phyloP scores from a whole-genome alignment of 2,797 vertebrate genomes.

The Myotis pilosus region DNA sequence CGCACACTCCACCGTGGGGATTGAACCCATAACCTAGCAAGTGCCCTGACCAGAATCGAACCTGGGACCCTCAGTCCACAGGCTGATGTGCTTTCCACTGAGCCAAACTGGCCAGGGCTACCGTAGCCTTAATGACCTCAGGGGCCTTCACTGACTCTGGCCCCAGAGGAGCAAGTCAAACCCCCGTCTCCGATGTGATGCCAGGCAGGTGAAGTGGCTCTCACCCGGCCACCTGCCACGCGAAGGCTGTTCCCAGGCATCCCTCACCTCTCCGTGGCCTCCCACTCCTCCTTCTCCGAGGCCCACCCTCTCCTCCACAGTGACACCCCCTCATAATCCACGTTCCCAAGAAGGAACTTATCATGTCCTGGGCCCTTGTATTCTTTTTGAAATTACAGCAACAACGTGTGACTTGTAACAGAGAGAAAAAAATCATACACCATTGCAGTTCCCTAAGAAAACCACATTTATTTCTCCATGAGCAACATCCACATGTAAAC shows the following conservation, averaged over 20 bases:
- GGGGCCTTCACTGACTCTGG: no score
- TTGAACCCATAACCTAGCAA: no score
- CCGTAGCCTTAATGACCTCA: no score
- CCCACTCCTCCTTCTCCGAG: neutral
- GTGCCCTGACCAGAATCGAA: no score
- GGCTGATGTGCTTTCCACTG: no score
- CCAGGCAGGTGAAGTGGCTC: neutral
- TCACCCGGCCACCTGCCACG: neutral
- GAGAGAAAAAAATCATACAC: neutral
- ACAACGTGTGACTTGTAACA: neutral
- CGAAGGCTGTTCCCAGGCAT: neutral
- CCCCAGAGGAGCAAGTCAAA: no score
- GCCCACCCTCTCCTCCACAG: neutral
- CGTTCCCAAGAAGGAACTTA: neutral
- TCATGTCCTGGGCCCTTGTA: neutral
- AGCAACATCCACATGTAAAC: neutral
- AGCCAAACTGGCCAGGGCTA: no score
- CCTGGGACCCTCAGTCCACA: no score
- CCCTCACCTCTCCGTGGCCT: neutral
- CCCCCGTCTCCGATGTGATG: neutral
- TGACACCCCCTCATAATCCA: neutral
- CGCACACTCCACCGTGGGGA: no score
- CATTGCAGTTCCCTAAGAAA: neutral
- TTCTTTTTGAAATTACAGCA: slow-evolving; percentile 32
- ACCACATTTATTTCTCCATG: slow-evolving; percentile 29